Evolutionary conservation across 2,113 vertebrate species (phyloP), one percentile per base, ranked within the genome.

Genomic region (Hiodon tergisus): DNA sequence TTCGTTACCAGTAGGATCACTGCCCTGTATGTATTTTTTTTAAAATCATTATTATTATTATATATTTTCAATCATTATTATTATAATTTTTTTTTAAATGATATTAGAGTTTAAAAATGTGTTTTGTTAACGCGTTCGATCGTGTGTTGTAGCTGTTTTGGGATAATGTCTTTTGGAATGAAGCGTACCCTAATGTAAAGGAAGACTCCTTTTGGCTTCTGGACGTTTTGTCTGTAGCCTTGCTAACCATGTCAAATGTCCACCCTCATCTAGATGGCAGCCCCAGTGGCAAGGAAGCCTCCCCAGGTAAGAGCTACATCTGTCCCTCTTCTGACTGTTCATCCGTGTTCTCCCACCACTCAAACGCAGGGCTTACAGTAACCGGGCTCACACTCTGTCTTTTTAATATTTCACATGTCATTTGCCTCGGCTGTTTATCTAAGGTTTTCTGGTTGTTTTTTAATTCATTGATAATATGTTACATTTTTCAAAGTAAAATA

Each of bases 191-290:
- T 31, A 31, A 31, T 31, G 31, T 31, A 31, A 31, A 31, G 31
- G 31, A 31, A 31, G 31, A 31, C 31, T 31, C 31, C 31, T 31
- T 5, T 90, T 73, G 83, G 88, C 87, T 84, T 88, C 87, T 89
- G 89, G 85, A 86, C 81, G 55, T 88, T 82, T 90, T 86, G 79
- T 90, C 87, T 84, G 9, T 88, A 86, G 90, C 83, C 90, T 87
- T 84, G 90, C 91, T 95, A 96, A 96, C 90, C 91, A 89, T 94
- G 94, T 96, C 83, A 88, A 93, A 87, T 84, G 94, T 94, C 92
- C 93, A 87, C 88, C 90, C 94, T 90, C 94, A 86, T 96, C 89
- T 94, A 97, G 96, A 97, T 95, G 91, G 92, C 91, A 95, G 92
- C 87, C 90, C 94, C 67, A 63, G 89, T 88, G 84, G 86, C 74